These are phyloP conservation scores for sheep (Ovis aries) DNA, from an alignment of 2,113 vertebrate genomes.

Conservation along the genomic window DNA sequence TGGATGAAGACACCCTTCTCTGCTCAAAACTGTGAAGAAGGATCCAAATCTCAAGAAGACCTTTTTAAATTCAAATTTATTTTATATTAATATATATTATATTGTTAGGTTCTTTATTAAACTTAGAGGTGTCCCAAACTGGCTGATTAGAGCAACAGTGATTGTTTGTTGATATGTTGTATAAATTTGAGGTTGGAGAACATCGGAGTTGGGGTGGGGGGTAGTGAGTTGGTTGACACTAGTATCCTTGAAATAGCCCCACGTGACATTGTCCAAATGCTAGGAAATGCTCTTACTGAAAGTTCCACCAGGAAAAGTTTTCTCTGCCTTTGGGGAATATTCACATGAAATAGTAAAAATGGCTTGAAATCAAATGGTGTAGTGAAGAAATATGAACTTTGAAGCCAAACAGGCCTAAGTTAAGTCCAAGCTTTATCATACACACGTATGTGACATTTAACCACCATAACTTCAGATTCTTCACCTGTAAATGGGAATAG, in stretches of 20 bases:
- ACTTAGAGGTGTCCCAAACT: not conserved
- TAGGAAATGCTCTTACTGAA: not conserved
- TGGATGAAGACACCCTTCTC: not conserved
- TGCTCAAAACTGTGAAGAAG: not conserved
- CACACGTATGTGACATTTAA: not conserved
- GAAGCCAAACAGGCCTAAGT: not conserved
- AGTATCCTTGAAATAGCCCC: not conserved
- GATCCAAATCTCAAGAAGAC: not conserved
- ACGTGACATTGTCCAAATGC: not conserved
- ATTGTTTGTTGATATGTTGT: not conserved
- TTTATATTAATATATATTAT: not conserved
- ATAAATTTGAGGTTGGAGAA: not conserved
- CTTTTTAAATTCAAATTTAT: not conserved
- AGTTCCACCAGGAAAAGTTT: not conserved
- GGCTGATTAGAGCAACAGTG: not conserved
- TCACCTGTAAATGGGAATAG: not conserved
- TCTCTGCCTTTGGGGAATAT: not conserved
- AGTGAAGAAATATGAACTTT: not conserved
- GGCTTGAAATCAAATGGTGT: not conserved
- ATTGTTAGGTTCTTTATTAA: not conserved
- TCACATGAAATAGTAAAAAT: not conserved
- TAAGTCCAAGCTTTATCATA: not conserved
- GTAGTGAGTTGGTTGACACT: not conserved
- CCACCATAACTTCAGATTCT: not conserved
- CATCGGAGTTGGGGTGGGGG: fast-evolving